Percentiles rank a stretch among this genome's conserved stretches.
Evolutionary conservation across 2,113 vertebrate species (phyloP).

Genomic region (Oncorhynchus clarkii): DNA sequence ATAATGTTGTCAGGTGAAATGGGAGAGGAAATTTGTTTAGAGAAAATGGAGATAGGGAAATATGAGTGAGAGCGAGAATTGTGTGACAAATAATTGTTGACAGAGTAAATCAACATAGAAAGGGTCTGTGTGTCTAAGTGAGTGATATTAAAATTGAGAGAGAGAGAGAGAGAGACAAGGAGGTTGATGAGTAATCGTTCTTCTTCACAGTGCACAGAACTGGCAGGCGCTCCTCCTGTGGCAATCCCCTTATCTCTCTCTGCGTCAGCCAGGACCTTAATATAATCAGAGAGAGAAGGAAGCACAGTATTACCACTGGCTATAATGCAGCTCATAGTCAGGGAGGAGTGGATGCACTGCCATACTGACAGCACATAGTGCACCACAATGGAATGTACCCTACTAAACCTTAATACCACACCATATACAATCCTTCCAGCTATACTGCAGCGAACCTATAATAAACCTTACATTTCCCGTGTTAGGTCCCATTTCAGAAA

Average conservation of each 20-base stretch:
- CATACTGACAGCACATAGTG: background rate
- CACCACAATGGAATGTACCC: background rate
- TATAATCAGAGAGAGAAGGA: background rate
- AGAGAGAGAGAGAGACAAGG: background rate
- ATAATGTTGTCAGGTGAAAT: no score
- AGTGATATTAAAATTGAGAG: background rate
- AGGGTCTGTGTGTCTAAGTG: background rate
- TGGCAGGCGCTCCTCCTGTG: background rate
- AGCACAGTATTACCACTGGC: background rate
- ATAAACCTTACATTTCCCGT: no score
- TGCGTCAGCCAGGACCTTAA: slow-evolving; percentile 11
- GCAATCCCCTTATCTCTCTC: slow-evolving; percentile 18
- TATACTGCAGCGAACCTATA: no score
- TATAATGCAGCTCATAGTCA: background rate
- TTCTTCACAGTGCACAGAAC: background rate
- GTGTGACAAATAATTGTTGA: no score
- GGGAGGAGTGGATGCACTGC: no score
- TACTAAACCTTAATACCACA: no score
- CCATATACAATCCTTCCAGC: no score
- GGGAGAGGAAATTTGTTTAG: no score
- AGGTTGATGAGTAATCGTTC: slow-evolving; percentile 2
- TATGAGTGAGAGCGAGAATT: no score
- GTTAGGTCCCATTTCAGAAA: no score
- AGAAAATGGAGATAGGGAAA: no score
- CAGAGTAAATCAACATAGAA: no score